Conservation (phyloP, 2,113 vertebrate species). For the Tachuris rubrigastra region DNA sequence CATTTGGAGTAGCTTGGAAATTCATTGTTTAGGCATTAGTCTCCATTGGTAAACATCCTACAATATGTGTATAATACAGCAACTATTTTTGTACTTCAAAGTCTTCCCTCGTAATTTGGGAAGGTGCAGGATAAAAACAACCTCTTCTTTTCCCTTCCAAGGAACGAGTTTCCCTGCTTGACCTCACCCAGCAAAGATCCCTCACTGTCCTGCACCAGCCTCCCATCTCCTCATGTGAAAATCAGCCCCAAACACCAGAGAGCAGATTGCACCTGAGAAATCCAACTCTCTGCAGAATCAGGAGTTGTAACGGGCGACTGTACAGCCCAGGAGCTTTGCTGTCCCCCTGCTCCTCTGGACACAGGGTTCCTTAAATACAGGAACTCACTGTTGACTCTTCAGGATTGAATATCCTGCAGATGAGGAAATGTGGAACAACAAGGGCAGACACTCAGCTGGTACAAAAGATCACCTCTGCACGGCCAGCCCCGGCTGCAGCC, state of each 20-base stretch:
- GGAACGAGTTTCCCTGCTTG: background rate
- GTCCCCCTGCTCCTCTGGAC: background rate
- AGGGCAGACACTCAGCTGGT: background rate
- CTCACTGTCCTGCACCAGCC: background rate
- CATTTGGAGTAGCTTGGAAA: conserved; percentile 44
- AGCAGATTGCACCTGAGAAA: background rate
- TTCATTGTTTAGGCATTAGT: conserved; percentile 46
- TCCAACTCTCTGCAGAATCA: background rate
- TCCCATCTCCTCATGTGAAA: fast-evolving
- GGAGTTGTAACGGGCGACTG: background rate
- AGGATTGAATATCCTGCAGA: conserved; percentile 19
- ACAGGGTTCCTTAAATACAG: background rate
- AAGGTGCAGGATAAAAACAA: conserved; percentile 47
- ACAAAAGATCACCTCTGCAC: background rate
- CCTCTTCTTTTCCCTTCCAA: background rate
- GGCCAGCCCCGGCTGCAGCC: background rate
- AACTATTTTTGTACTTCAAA: conserved; percentile 66
- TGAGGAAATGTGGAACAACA: background rate
- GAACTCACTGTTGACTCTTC: conserved; percentile 44
- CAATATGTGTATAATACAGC: conserved; percentile 39
- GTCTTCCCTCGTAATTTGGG: conserved; percentile 2
- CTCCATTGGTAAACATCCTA: conserved; percentile 61
- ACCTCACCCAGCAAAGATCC: background rate
- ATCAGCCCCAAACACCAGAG: background rate
- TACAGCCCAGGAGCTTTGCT: background rate